Evolutionary conservation across 2,888 invertebrate species (phyloP).

Genomic region (Ophonus ardosiacus): DNA sequence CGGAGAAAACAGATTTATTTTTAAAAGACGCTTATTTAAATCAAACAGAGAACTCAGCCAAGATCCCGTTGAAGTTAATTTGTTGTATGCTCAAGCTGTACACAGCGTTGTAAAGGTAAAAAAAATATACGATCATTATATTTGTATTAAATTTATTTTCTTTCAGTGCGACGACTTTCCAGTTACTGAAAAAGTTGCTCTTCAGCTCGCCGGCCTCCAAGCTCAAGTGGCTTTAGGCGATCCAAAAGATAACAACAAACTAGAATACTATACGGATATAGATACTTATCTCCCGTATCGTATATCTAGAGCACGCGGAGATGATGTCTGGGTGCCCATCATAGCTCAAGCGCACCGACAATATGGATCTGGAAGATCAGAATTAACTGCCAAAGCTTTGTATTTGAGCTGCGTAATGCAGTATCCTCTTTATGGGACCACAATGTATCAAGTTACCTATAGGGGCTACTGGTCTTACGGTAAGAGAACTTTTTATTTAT

Average conservation of each 20-base stretch:
- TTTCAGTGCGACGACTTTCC: slow-evolving; percentile 94
- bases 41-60: slow-evolving; percentile 93
- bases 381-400: slow-evolving; percentile 93
- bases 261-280: slow-evolving; percentile 94
- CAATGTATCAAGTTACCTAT: slow-evolving; percentile 87
- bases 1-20: slow-evolving; percentile 94
- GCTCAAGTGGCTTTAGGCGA: slow-evolving; percentile 96
- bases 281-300: slow-evolving; percentile 92
- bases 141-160: slow-evolving; percentile 17
- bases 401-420: slow-evolving; percentile 98
- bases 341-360: slow-evolving; percentile 92
- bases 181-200: slow-evolving; percentile 94
- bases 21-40: slow-evolving; percentile 93
- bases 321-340: slow-evolving; percentile 92
- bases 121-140: background rate
- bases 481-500: slow-evolving; percentile 17
- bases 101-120: slow-evolving; percentile 94
- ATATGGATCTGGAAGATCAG: slow-evolving; percentile 94
- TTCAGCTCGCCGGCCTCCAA: slow-evolving; percentile 95
- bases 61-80: slow-evolving; percentile 96
- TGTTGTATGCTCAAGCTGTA: slow-evolving; percentile 96
- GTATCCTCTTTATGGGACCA: slow-evolving; percentile 85
- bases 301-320: slow-evolving; percentile 86
- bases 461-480: slow-evolving; percentile 96
- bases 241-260: slow-evolving; percentile 85